Evolutionary conservation across 2,797 vertebrate species (phyloP), one percentile per base, ranked within the genome.

Genomic region (Bryconaethiops microstoma): DNA sequence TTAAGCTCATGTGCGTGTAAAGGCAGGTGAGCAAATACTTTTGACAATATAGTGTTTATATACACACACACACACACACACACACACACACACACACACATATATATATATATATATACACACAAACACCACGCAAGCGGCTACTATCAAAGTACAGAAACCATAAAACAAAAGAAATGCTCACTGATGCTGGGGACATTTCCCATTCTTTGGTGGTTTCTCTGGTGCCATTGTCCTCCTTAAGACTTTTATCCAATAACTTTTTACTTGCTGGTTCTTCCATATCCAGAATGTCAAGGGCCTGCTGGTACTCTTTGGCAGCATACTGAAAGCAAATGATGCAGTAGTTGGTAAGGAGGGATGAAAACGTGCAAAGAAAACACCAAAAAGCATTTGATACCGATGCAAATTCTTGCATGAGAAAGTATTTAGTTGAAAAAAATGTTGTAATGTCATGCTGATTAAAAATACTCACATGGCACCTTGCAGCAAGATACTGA

Each of bases 271-370:
- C 95, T 42, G 97, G 95, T 79, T 99, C 98, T 85, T 98, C 97
- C 92, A 96, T 95, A 78, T 99, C 97, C 76, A 99, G 94, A 86
- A 99, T 97, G 90, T 99, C 98, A 83, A 99, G 94, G 67, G 98
- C 97, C 91, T 99, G 98, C 63, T 99, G 97, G 90, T 98, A 96
- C 85, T 99, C 98, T 94, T 97, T 99, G 60, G 98, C 98, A 92
- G 97, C 97, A 92, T 98, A 99, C 97, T 99, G 82, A 2, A 86
- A 50, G 82, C 74, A 84, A 42, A 84, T 85, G 87, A 82, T 17
- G 21, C 17, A 54, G 0, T 55, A 39, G 0, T 12, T 42, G 40
- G 5, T 23, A 7, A 65, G 6, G 42, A 25, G 23, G 16, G 21
- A 74, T 21, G 0, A 13, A 73, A 73, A 35, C 2, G 17, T 13